A percentile compares a stretch with the other conserved stretches of the same genome.
Conservation (phyloP, 2,797 vertebrate species). For the Gambelia wislizenii region DNA sequence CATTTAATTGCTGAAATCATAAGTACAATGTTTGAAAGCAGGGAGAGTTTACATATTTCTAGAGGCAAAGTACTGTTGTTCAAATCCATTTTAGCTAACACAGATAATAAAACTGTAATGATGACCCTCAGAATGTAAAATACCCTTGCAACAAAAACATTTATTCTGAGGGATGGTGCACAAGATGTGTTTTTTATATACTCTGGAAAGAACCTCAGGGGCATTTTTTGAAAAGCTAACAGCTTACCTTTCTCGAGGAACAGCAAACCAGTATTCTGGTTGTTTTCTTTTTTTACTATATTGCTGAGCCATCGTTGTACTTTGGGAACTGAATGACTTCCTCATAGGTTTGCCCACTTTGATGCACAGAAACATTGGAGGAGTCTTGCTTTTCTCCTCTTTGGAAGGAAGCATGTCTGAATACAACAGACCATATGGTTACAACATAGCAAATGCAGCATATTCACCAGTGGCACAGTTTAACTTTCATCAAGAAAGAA, state of each 20-base stretch:
- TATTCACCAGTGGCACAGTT: not conserved
- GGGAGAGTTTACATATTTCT: not conserved
- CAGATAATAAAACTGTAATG: not conserved
- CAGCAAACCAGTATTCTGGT: constrained; percentile 98
- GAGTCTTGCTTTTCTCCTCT: constrained; percentile 96
- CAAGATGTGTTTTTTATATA: not conserved
- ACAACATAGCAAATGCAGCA: not conserved
- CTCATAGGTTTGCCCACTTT: constrained; percentile 98
- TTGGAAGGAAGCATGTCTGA: constrained; percentile 94
- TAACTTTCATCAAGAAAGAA: not conserved
- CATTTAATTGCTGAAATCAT: not conserved
- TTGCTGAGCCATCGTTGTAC: constrained; percentile 84
- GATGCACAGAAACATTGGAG: constrained; percentile 99
- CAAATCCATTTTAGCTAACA: not conserved
- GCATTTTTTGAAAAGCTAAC: not conserved
- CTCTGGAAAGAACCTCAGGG: not conserved
- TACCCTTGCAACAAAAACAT: not conserved
- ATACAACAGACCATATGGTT: constrained; percentile 33
- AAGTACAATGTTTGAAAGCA: not conserved
- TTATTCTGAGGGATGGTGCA: not conserved
- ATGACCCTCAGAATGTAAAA: not conserved
- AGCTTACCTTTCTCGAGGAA: constrained; percentile 93
- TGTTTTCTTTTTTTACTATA: constrained; percentile 86
- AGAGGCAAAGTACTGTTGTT: not conserved
- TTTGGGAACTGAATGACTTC: constrained; percentile 90